Evolutionary conservation across 2,113 vertebrate genomes (phyloP).

Genomic region (Daboia siamensis): DNA sequence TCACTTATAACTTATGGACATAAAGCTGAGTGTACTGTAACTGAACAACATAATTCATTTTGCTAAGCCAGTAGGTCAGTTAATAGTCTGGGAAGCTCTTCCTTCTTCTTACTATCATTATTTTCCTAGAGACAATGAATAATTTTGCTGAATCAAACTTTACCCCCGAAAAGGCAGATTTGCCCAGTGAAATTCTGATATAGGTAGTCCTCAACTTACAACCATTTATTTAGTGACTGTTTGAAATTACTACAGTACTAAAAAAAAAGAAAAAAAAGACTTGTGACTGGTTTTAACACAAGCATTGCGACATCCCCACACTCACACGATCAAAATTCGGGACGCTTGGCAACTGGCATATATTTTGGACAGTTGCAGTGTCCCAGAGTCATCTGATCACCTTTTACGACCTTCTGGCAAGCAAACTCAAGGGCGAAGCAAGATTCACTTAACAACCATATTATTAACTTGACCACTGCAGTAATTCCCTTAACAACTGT

Average conservation of each 20-base stretch:
- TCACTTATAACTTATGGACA: neutral
- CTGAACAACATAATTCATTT: neutral
- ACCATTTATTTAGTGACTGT: neutral
- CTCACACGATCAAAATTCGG: neutral
- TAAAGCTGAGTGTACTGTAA: neutral
- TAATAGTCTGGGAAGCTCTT: neutral
- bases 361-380: neutral
- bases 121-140: neutral
- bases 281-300: neutral
- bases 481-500: neutral
- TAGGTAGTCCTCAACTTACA: neutral
- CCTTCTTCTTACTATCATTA: neutral
- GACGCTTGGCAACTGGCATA: neutral
- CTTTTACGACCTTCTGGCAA: neutral
- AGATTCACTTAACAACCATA: neutral
- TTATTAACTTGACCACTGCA: neutral
- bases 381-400: neutral
- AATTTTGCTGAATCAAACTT: neutral
- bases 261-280: neutral
- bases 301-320: neutral
- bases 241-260: neutral
- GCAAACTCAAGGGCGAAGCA: neutral
- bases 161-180: neutral
- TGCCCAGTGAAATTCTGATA: neutral
- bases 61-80: too few species aligned